Evolutionary conservation across 2,113 vertebrate genomes (phyloP).

Genomic region (Ciconia boyciana): DNA sequence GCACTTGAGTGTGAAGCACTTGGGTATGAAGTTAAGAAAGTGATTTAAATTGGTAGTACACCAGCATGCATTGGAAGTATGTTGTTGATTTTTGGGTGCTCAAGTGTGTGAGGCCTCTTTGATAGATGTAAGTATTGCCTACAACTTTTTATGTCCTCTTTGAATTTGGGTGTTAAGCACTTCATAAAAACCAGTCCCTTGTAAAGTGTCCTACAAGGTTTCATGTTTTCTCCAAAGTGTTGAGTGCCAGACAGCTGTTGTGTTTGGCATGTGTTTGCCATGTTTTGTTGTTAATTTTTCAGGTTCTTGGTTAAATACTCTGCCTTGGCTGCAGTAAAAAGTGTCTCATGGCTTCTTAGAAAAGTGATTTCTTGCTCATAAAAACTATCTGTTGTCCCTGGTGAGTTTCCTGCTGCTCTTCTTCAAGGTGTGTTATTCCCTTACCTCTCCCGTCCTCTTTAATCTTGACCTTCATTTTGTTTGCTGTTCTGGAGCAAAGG

Average conservation of each 20-base stretch:
- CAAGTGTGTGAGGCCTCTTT: neutral
- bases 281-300: neutral
- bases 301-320: neutral
- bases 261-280: neutral
- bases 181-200: neutral
- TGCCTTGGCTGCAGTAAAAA: neutral
- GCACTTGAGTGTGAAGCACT: neutral
- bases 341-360: neutral
- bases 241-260: neutral
- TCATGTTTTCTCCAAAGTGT: neutral
- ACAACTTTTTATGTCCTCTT: neutral
- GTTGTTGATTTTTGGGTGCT: neutral
- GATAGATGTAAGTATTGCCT: neutral
- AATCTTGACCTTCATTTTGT: slow-evolving; percentile 28
- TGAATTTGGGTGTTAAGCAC: neutral
- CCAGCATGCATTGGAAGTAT: neutral
- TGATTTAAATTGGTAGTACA: neutral
- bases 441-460: neutral
- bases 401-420: neutral
- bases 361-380: neutral
- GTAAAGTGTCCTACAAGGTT: neutral
- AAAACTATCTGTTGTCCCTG: neutral
- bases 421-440: neutral
- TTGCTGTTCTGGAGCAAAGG: neutral
- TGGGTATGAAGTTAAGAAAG: neutral